A percentile compares a stretch with the other conserved stretches of the same genome.
Conservation (phyloP, 2,113 vertebrate genomes). For the Tympanuchus pallidicinctus region DNA sequence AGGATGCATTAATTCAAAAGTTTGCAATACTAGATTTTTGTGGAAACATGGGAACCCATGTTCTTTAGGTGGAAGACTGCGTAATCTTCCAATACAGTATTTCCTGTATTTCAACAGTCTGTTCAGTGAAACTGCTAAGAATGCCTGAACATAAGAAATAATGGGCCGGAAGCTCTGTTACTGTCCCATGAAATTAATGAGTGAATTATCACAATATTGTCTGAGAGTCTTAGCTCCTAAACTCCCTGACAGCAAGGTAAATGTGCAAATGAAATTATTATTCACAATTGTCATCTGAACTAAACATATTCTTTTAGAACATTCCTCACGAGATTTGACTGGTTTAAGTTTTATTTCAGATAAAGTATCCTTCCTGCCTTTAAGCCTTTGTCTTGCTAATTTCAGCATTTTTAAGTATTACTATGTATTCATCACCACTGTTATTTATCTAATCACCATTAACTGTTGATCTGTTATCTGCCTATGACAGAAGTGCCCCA, state of each 20-base stretch:
- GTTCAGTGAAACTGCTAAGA: background rate
- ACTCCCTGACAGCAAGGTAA: background rate
- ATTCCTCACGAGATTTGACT: background rate
- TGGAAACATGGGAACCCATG: background rate
- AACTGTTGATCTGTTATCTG: background rate
- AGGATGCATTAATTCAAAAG: background rate
- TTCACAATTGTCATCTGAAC: background rate
- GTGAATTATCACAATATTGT: background rate
- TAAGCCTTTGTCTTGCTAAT: background rate
- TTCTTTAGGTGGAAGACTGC: background rate
- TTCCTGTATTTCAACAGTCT: background rate
- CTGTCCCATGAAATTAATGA: background rate
- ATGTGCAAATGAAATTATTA: background rate
- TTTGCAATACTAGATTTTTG: background rate
- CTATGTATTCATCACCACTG: background rate
- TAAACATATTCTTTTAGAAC: background rate
- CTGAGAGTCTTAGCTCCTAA: background rate
- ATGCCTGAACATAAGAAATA: background rate
- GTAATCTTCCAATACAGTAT: background rate
- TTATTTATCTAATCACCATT: background rate
- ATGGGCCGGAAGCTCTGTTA: background rate
- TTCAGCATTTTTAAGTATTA: background rate
- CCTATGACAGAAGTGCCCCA: background rate
- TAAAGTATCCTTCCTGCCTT: background rate
- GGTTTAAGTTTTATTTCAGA: background rate